A percentile compares a stretch with the other conserved stretches of the same genome.
Evolutionary conservation across 2,888 invertebrate species (phyloP).

Genomic region (Nasonia oneida): DNA sequence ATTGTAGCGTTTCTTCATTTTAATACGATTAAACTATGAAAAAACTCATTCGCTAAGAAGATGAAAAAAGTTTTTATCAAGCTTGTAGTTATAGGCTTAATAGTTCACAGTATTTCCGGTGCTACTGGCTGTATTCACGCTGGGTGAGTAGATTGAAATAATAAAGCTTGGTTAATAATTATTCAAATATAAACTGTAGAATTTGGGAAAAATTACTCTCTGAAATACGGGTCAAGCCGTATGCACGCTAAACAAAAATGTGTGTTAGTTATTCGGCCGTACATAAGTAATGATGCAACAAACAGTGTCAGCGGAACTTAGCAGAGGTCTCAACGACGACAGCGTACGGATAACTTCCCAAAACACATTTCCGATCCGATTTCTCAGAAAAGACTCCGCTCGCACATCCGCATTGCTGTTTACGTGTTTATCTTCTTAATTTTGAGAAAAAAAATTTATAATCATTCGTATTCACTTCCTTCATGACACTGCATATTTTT

Average conservation of each 20-base stretch:
- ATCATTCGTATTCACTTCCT: neutral
- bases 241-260: conserved; percentile 23
- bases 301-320: conserved; percentile 39
- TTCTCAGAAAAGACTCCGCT: neutral
- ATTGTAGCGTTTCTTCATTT: neutral
- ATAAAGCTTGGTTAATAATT: no score
- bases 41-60: conserved; percentile 14
- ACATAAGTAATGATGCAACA: conserved; percentile 38
- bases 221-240: conserved; percentile 14
- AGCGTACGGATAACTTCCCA: neutral
- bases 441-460: neutral
- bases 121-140: conserved; percentile 23
- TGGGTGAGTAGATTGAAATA: conserved; percentile 14
- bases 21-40: conserved; percentile 36
- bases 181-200: neutral
- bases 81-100: conserved; percentile 19
- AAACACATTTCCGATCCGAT: conserved; percentile 25
- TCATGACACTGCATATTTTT: neutral
- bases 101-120: neutral
- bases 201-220: neutral
- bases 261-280: conserved; percentile 25
- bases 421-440: no score
- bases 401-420: neutral
- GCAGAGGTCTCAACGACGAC: neutral
- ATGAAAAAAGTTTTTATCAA: conserved; percentile 47